Percentiles rank a stretch among this genome's conserved stretches.
Evolutionary conservation across 2,113 vertebrate species (phyloP).

Genomic region (Leptodactylus fuscus): DNA sequence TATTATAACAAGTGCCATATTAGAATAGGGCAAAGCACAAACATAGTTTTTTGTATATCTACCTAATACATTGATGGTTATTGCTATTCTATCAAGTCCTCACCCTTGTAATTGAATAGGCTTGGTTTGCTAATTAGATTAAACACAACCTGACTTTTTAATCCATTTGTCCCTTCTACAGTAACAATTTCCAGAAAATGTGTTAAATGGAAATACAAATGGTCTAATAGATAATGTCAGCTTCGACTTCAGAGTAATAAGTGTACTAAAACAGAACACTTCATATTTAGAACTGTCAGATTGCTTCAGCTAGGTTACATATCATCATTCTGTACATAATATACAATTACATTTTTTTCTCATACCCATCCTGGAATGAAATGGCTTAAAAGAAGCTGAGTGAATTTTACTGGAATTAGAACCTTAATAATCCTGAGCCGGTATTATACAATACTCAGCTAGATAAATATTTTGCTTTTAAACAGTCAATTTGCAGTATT

Average conservation of each 20-base stretch:
- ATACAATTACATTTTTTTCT: slow-evolving; percentile 48
- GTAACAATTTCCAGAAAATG: slow-evolving; percentile 29
- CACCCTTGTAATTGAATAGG: not conserved
- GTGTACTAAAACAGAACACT: slow-evolving; percentile 43
- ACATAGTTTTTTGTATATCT: no score
- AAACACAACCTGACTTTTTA: slow-evolving; percentile 36
- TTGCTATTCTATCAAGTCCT: not conserved
- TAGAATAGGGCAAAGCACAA: no score
- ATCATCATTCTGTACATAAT: slow-evolving; percentile 51
- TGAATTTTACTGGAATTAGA: slow-evolving; percentile 37
- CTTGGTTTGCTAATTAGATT: slow-evolving; percentile 1
- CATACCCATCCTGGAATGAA: slow-evolving; percentile 35
- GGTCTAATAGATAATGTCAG: slow-evolving; percentile 51
- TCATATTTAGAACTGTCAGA: slow-evolving; percentile 53
- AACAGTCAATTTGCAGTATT: slow-evolving; percentile 25
- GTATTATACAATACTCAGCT: slow-evolving; percentile 35
- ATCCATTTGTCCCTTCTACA: not conserved
- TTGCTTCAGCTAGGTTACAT: slow-evolving; percentile 40
- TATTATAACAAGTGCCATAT: no score
- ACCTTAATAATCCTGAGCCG: slow-evolving; percentile 34
- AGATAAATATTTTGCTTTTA: slow-evolving; percentile 39
- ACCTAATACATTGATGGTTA: not conserved
- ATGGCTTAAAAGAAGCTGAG: slow-evolving; percentile 5
- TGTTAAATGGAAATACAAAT: slow-evolving; percentile 43
- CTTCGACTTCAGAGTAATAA: slow-evolving; percentile 39